A percentile compares a stretch with the other conserved stretches of the same genome.
phyloP scores from a whole-genome alignment of 1,140 invertebrate species.

The Penaeus vannamei region DNA sequence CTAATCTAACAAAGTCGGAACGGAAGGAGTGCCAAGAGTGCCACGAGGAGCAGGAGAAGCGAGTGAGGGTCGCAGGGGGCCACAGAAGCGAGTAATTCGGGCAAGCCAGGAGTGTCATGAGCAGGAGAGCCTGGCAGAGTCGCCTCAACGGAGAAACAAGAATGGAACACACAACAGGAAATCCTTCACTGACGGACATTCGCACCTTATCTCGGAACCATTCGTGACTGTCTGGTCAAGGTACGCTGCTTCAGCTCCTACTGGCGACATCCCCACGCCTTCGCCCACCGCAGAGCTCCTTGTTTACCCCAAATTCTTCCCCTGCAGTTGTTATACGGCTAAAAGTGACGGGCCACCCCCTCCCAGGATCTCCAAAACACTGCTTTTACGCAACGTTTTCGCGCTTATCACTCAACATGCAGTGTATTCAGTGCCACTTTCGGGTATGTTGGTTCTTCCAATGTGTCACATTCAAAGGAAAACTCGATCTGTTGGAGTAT shows the following conservation, averaged over 20 bases:
- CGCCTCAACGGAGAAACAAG: slow-evolving; percentile 1
- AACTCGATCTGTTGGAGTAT: neutral
- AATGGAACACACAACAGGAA: slow-evolving; percentile 53
- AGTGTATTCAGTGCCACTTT: neutral
- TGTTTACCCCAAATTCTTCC: neutral
- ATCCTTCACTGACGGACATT: slow-evolving; percentile 34
- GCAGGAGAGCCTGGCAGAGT: neutral
- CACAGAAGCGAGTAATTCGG: no score
- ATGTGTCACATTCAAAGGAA: neutral
- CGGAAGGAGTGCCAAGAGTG: no score
- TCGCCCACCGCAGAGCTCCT: no score
- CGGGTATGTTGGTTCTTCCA: slow-evolving; percentile 5
- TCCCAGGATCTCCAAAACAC: slow-evolving; percentile 51
- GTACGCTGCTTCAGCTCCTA: neutral
- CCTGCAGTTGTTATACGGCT: slow-evolving; percentile 39
- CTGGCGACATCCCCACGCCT: neutral
- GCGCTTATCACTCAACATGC: neutral
- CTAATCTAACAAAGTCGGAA: no score
- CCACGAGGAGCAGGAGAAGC: no score
- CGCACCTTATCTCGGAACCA: neutral
- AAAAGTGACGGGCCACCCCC: slow-evolving; percentile 48
- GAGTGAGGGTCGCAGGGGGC: no score
- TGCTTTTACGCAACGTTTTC: slow-evolving; percentile 26
- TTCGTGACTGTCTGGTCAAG: neutral
- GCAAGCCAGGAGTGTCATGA: no score